phyloP scores from a whole-genome alignment of 2,888 invertebrate genomes.

The Ichneumoninae sp. region DNA sequence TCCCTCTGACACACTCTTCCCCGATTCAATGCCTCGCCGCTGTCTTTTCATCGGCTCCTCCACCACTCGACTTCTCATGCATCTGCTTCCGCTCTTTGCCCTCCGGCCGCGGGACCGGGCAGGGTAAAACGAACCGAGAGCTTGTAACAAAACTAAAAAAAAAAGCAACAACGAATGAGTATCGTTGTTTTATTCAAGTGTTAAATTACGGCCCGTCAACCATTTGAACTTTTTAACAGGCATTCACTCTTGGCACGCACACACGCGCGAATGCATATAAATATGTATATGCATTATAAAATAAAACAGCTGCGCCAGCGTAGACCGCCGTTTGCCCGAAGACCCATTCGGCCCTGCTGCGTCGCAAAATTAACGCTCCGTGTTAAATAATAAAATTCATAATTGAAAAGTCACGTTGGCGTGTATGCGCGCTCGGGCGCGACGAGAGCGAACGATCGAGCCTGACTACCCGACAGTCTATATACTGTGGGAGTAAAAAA shows the following conservation, averaged over 20 bases:
- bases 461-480: constrained; percentile 1
- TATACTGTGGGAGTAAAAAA: constrained; percentile 13
- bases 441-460: constrained; percentile 44
- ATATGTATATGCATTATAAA: constrained; percentile 1
- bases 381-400: constrained; percentile 42
- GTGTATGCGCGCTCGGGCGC: neutral
- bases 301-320: neutral
- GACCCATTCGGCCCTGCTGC: constrained; percentile 1
- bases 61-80: constrained; percentile 70
- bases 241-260: constrained; percentile 16
- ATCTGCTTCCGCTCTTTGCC: constrained; percentile 79
- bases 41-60: constrained; percentile 36
- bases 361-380: constrained; percentile 47
- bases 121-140: constrained; percentile 2
- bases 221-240: constrained; percentile 46
- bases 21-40: constrained; percentile 41
- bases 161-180: neutral
- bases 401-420: constrained; percentile 54
- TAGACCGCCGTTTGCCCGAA: neutral
- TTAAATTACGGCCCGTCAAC: constrained; percentile 71
- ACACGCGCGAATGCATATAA: neutral
- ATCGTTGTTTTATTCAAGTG: constrained; percentile 70
- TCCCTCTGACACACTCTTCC: constrained; percentile 25
- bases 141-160: constrained; percentile 7
- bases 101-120: constrained; percentile 15